Evolutionary conservation across 2,113 vertebrate genomes (phyloP).

Genomic region (Tachysurus fulvidraco): DNA sequence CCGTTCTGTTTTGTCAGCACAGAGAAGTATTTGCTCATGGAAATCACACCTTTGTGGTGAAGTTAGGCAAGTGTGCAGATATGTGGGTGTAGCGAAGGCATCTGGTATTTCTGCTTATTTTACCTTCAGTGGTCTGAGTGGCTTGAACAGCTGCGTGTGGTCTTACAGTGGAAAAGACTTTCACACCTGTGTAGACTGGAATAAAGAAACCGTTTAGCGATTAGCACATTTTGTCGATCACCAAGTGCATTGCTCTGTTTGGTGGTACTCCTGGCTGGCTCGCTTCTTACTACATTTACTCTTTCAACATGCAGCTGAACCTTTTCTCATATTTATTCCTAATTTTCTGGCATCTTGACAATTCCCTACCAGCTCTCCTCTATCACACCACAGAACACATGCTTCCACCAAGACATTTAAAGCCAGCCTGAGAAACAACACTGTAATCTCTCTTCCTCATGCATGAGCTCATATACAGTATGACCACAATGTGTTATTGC

Average conservation of each 20-base stretch:
- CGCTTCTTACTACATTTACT: background rate
- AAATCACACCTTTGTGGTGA: background rate
- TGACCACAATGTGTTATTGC: no score
- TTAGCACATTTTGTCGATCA: background rate
- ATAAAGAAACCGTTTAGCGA: background rate
- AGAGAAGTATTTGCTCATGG: background rate
- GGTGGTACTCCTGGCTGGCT: background rate
- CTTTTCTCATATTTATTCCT: background rate
- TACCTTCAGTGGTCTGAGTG: background rate
- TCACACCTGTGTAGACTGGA: background rate
- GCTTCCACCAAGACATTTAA: background rate
- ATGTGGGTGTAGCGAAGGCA: background rate
- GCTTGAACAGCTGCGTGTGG: background rate
- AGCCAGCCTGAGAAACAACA: background rate
- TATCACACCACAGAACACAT: background rate
- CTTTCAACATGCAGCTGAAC: background rate
- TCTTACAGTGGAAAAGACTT: background rate
- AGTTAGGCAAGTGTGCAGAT: background rate
- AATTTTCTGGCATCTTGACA: background rate
- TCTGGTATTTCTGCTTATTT: background rate
- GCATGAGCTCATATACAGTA: background rate
- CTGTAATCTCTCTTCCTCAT: background rate
- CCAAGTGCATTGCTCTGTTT: background rate
- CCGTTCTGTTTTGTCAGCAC: background rate
- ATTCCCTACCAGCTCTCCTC: background rate